Base-by-base conservation (phyloP, 2,113 vertebrate genomes). In the Leucopsar rothschildi region DNA sequence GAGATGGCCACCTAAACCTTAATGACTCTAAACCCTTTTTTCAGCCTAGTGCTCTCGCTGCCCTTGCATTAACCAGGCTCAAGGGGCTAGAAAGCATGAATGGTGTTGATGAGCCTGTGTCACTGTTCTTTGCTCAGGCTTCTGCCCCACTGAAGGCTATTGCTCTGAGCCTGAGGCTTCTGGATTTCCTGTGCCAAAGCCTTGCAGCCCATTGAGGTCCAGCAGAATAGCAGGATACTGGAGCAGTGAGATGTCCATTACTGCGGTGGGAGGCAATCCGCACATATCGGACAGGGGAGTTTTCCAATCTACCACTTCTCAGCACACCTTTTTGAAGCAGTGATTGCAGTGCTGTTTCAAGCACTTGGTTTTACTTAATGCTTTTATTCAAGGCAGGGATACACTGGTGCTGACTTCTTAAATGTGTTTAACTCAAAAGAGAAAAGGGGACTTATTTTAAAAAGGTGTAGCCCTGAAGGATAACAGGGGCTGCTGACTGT, bases 181-280 rank as follows among this genome's bases (percentile, higher is more conserved):
- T 79, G 39, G 20, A 24, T 65, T 33, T 79, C n/a, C 52, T 53
- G 20, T 0, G 3, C 39, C 59, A 68, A 72, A 77, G 50, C 31
- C 20, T 76, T 9, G 11, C 28, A 70, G 31, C 16, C 42, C 35
- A 1, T 0, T 10, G 40, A 66, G 14, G 27, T 60, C 29, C 55
- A 66, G 28, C 37, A 57, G n/a, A 8, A 37, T 5, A 61, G 42
- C 24, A 53, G 42, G 23, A 60, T 75, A 17, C 18, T 7, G 13
- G 39, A 55, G 20, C 27, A 73, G 27, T 12, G 27, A 66, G 40
- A 16, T 4, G 13, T 15, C 37, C 1, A 1, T 52, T 31, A 27
- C 9, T 50, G 42, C 0, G 0, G 12, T 37, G 25, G 35, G 39
- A 66, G 10, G 13, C 20, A 27, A 14, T 29, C 35, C 3, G 27